Evolutionary conservation across 2,113 vertebrate species (phyloP).

Genomic region (Amphilophus citrinellus): DNA sequence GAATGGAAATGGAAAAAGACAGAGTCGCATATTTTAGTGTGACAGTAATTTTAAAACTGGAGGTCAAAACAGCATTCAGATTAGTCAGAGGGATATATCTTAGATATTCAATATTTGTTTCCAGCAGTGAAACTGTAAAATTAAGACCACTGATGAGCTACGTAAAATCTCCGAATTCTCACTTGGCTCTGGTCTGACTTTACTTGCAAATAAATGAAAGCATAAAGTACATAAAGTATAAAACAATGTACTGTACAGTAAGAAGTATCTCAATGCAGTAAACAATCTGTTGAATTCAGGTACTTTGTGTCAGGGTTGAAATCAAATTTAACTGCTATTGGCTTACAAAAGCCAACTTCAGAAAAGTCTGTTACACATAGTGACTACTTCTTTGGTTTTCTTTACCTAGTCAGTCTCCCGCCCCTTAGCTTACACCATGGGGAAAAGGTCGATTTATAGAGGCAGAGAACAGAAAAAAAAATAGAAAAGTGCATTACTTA

Average conservation of each 20-base stretch:
- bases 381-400: not conserved
- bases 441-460: not conserved
- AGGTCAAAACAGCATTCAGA: too few relatives aligned
- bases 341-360: not conserved
- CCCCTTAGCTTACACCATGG: not conserved
- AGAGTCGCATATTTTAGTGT: not conserved
- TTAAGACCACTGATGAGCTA: too few relatives aligned
- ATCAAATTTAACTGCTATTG: not conserved
- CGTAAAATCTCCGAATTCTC: too few relatives aligned
- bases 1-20: too few relatives aligned
- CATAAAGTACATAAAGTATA: not conserved
- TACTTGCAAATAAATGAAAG: not conserved
- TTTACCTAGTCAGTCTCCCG: not conserved
- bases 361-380: not conserved
- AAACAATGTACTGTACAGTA: not conserved
- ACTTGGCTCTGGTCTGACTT: too few relatives aligned
- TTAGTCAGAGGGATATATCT: not conserved
- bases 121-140: too few relatives aligned
- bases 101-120: not conserved
- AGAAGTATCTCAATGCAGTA: not conserved
- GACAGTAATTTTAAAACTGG: not conserved
- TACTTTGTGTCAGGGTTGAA: not conserved
- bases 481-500: not conserved
- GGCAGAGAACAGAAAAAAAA: not conserved
- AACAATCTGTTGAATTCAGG: conserved; percentile 6